phyloP scores from a whole-genome alignment of 1,140 invertebrate genomes.

The Panagrolaimus sp. region DNA sequence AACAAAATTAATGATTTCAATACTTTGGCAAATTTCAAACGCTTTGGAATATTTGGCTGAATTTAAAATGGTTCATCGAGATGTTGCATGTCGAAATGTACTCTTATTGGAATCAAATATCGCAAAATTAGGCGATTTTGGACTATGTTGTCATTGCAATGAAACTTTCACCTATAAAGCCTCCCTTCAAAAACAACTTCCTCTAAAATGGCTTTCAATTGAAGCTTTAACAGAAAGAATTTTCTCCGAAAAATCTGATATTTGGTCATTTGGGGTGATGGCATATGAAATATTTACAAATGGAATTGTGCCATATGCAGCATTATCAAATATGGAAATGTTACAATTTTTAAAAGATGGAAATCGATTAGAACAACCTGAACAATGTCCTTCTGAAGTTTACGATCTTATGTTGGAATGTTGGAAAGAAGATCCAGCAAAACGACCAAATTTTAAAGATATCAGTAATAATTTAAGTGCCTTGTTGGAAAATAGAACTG shows the following conservation, averaged over 20 bases:
- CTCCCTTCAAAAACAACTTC: constrained; percentile 60
- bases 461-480: constrained; percentile 51
- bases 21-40: constrained; percentile 58
- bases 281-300: constrained; percentile 63
- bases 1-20: no score
- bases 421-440: constrained; percentile 46
- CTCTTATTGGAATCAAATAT: constrained; percentile 60
- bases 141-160: constrained; percentile 62
- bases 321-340: constrained; percentile 59
- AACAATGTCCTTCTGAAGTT: constrained; percentile 61
- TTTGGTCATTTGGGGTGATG: constrained; percentile 63
- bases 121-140: constrained; percentile 62
- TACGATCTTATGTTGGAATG: constrained; percentile 53
- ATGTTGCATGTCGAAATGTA: constrained; percentile 63
- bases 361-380: constrained; percentile 62
- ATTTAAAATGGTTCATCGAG: constrained; percentile 63
- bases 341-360: constrained; percentile 59
- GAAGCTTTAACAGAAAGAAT: constrained; percentile 62
- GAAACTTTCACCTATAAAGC: constrained; percentile 62
- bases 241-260: constrained; percentile 63
- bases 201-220: constrained; percentile 61
- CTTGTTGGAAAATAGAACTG: constrained; percentile 53
- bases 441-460: constrained; percentile 43
- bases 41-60: constrained; percentile 55
- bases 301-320: constrained; percentile 61